phyloP scores from a whole-genome alignment of 2,888 invertebrate genomes.

The Merodon equestris region DNA sequence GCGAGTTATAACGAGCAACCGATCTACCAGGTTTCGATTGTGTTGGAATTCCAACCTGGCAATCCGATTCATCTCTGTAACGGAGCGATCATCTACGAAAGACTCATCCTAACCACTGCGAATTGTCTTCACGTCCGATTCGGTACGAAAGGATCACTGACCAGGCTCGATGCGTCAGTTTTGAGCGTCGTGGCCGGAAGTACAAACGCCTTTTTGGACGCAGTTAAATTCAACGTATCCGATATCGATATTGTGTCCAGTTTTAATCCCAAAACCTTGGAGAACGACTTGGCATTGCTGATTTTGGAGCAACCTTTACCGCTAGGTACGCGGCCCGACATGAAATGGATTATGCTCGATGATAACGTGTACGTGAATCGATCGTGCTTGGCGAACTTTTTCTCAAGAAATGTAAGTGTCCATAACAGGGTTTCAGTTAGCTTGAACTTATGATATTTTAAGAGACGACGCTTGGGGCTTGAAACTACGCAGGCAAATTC shows the following conservation, averaged over 20 bases:
- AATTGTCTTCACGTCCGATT: slow-evolving; percentile 69
- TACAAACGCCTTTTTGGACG: slow-evolving; percentile 49
- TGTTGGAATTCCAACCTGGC: slow-evolving; percentile 57
- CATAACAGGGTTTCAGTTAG: too few relatives aligned
- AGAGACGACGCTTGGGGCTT: too few relatives aligned
- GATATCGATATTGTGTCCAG: slow-evolving; percentile 57
- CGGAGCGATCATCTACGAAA: slow-evolving; percentile 71
- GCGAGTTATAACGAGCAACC: slow-evolving; percentile 28
- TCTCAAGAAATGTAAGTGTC: slow-evolving; percentile 69
- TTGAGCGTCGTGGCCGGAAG: slow-evolving; percentile 69
- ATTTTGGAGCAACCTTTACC: slow-evolving; percentile 70
- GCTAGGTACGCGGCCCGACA: slow-evolving; percentile 69
- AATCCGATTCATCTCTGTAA: slow-evolving; percentile 70
- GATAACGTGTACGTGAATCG: slow-evolving; percentile 65
- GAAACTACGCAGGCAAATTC: too few relatives aligned
- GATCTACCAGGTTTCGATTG: slow-evolving; percentile 70
- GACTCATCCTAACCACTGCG: slow-evolving; percentile 71
- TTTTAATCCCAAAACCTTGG: slow-evolving; percentile 69
- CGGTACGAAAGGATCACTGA: slow-evolving; percentile 28
- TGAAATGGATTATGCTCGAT: slow-evolving; percentile 72
- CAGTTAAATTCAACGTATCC: slow-evolving; percentile 60
- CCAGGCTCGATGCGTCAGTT: slow-evolving; percentile 47
- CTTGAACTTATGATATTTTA: too few relatives aligned
- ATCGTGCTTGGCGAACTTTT: slow-evolving; percentile 70
- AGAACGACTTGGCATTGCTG: slow-evolving; percentile 72